Evolutionary conservation across 92 coral and sea anemone species (phyloP), one percentile per base, ranked within the genome.

Genomic region (Zoanthus solanderi): DNA sequence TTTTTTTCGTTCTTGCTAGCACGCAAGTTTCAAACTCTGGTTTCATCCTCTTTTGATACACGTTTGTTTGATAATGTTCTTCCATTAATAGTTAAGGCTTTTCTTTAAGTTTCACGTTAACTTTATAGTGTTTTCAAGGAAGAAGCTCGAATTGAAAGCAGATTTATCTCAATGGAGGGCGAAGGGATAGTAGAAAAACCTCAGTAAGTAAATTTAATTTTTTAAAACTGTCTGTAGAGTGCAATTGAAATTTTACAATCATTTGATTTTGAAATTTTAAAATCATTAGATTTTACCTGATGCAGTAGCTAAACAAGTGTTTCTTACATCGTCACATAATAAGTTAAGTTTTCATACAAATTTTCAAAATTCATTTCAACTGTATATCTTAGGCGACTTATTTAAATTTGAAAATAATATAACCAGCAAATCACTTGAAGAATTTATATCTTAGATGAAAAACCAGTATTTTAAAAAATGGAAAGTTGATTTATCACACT

Each of bases 161-260:
- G 65, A 78, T 78, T 34, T 68, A 69, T 69, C 11, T 6, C 30
- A 69, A 69, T 69, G 75, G 75, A 42, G 75, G 75, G 75, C 75
- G 75, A 78, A 17, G 31, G 83, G 83, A 78, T 78, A 0, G 31
- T 52, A 34, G 63, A 78, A 50, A 78, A 78, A 78, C 83, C 83
- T 78, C 83, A 78, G 83, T 78, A 78, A 78, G 83, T 78, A 17
- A 17, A 50, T 78, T 78, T 78, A 78, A n/a, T 78, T 68, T 78
- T 78, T 68, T 78, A 78, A 78, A 78, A 78, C 83, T 78, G 69
- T 50, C 83, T 78, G 83, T 78, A 78, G 65, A 78, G 83, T 46
- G 83, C 58, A 45, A 69, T 44, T 69, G 23, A 23, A 23, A 23
- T 23, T 23, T 23, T 23, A 23, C 23, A 23, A 23, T 23, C 23